Conservation (phyloP, 2,113 vertebrate genomes). For the Tychaedon coryphoeus region DNA sequence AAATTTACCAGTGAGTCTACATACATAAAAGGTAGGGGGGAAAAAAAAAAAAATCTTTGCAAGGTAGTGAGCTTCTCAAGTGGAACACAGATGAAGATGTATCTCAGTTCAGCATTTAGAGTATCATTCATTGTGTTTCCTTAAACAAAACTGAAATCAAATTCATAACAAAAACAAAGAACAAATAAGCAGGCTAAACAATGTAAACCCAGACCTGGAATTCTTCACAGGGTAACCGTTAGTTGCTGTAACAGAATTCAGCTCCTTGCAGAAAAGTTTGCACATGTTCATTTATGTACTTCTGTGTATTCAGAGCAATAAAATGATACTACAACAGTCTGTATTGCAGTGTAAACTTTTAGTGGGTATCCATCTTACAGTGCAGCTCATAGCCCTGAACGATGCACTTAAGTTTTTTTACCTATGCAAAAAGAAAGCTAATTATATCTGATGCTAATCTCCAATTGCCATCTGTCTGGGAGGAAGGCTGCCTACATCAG, state of each 20-base stretch:
- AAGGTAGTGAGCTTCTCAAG: background rate
- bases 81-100: background rate
- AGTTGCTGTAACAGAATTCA: background rate
- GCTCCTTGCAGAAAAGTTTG: background rate
- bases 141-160: background rate
- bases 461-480: conserved; percentile 25
- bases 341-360: background rate
- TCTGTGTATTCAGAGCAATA: background rate
- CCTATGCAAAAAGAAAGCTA: background rate
- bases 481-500: conserved; percentile 39
- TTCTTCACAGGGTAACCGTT: background rate
- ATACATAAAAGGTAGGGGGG: background rate
- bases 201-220: background rate
- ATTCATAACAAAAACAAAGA: background rate
- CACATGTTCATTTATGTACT: background rate
- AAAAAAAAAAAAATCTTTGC: background rate
- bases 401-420: background rate
- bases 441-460: conserved; percentile 38
- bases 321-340: background rate
- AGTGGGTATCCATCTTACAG: background rate
- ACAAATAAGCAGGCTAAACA: background rate
- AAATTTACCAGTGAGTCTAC: background rate
- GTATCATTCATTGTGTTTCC: background rate
- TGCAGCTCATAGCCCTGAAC: background rate
- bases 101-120: background rate